A percentile compares a stretch with the other conserved stretches of the same genome.
Evolutionary conservation across 2,888 invertebrate genomes (phyloP).

Genomic region (Malthinus flaveolus): DNA sequence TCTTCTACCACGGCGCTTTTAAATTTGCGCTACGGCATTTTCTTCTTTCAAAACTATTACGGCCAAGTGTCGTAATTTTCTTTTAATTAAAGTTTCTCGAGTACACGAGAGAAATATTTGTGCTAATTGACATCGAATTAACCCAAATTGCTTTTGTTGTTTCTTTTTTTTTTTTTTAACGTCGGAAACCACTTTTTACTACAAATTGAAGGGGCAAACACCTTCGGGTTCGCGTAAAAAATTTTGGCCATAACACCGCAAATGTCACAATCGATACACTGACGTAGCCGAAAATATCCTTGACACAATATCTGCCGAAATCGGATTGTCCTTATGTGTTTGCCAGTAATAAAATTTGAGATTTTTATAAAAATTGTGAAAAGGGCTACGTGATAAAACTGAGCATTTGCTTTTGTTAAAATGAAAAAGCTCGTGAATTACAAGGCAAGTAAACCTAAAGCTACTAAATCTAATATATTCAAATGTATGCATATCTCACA

Average conservation of each 20-base stretch:
- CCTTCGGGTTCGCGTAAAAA: too few relatives aligned
- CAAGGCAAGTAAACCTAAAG: not conserved
- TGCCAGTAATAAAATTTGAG: conserved; percentile 8
- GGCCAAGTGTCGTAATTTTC: too few relatives aligned
- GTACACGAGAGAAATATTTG: too few relatives aligned
- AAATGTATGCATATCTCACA: conserved; percentile 28
- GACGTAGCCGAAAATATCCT: conserved; percentile 20
- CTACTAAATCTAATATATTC: conserved; percentile 20
- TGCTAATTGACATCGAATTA: too few relatives aligned
- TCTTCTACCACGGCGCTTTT: too few relatives aligned
- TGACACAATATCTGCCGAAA: conserved; percentile 19
- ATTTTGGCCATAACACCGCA: conserved; percentile 14
- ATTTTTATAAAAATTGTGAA: conserved; percentile 4
- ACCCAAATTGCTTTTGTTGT: too few relatives aligned
- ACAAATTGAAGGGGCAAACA: too few relatives aligned
- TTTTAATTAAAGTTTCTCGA: too few relatives aligned
- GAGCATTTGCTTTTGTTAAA: conserved; percentile 9
- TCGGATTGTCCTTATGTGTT: conserved; percentile 11
- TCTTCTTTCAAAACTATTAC: too few relatives aligned
- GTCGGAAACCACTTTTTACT: too few relatives aligned
- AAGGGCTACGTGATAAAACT: not conserved
- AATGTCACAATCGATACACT: conserved; percentile 21
- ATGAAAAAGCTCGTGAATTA: not conserved
- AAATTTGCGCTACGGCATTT: too few relatives aligned
- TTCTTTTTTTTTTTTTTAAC: too few relatives aligned